Evolutionary conservation across 2,888 invertebrate species (phyloP), one percentile per base, ranked within the genome.

Genomic region (Tachina lurida): DNA sequence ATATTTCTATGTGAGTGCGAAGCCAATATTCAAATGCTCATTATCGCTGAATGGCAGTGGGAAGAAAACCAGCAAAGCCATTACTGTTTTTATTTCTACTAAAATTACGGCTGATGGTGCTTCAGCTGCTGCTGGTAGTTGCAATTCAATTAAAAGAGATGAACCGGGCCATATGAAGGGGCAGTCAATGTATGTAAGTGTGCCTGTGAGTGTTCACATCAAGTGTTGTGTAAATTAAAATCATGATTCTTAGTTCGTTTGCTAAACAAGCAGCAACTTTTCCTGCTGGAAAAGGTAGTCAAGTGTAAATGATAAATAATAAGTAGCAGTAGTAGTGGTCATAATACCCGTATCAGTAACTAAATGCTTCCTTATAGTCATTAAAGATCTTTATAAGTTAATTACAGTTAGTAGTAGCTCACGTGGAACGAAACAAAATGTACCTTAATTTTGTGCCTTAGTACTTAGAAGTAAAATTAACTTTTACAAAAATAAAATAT

Each of bases 81-180:
- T 10, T 52, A 13, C 39, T 5, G 17, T 10, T 31, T 13, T 22
- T 60, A 12, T 13, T 41, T 1, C 17, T 52, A 8, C 19, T 77
- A 39, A 19, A 31, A 2, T 19, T 67, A 12, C 43, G 47, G 13
- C 39, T 5, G 17, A 13, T 39, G 13, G 22, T 60, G 15, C 17
- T 41, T 3, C 41, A 31, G 2, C 39, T 67, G n/a, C 43, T 62
- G 52, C 19, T 63, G 54, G 45, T 80, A 60, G 47, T 54, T 76
- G 78, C 68, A 73, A 77, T 76, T 80, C 80, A 80, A 84, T 81
- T 81, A 84, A 81, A 47, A 7, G 52, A 73, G 62, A 73, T 77
- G 77, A 77, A 67, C 73, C 4, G 10, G 65, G 31, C 62, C 56
- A 56, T 19, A 3, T 31, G 31, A 31, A 31, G 10, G 65, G 17